These are phyloP conservation scores for Cherax destructor DNA, from an alignment of 1,140 invertebrate genomes.

Conservation along the genomic window DNA sequence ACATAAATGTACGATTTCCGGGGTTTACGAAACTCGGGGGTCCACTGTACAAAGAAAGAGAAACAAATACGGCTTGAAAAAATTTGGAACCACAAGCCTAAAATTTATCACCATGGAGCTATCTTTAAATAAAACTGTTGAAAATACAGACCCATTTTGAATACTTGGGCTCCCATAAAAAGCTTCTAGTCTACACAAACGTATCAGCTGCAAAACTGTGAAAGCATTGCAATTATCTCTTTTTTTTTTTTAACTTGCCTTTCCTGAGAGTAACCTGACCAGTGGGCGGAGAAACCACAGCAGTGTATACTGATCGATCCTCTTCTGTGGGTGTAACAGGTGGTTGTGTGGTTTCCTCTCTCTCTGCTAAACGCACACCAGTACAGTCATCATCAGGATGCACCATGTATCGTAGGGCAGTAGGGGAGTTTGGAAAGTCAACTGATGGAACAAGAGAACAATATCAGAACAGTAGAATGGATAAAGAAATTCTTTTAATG, in stretches of 20 bases:
- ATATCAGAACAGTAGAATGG: background rate
- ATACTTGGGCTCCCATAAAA: too few relatives aligned
- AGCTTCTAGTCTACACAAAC: too few relatives aligned
- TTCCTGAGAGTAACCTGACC: slow-evolving; percentile 68
- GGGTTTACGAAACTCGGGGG: too few relatives aligned
- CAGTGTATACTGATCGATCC: slow-evolving; percentile 62
- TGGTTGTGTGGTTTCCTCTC: slow-evolving; percentile 43
- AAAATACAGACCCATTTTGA: too few relatives aligned
- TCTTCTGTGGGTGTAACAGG: slow-evolving; percentile 61
- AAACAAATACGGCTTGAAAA: too few relatives aligned
- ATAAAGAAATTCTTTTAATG: background rate
- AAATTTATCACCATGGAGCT: too few relatives aligned
- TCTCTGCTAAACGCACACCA: slow-evolving; percentile 46
- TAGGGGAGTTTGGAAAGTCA: slow-evolving; percentile 69
- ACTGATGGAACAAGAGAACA: slow-evolving; percentile 25
- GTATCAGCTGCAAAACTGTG: too few relatives aligned
- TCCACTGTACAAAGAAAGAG: too few relatives aligned
- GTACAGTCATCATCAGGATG: slow-evolving; percentile 45
- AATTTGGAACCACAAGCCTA: too few relatives aligned
- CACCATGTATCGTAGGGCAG: slow-evolving; percentile 56
- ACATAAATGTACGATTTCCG: too few relatives aligned
- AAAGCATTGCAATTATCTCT: too few relatives aligned
- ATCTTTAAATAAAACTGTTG: too few relatives aligned
- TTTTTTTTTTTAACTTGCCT: background rate
- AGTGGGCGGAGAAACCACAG: slow-evolving; percentile 62